Evolutionary conservation across 1,140 invertebrate genomes (phyloP), one percentile per base, ranked within the genome.

Genomic region (Copidosoma floridanum): DNA sequence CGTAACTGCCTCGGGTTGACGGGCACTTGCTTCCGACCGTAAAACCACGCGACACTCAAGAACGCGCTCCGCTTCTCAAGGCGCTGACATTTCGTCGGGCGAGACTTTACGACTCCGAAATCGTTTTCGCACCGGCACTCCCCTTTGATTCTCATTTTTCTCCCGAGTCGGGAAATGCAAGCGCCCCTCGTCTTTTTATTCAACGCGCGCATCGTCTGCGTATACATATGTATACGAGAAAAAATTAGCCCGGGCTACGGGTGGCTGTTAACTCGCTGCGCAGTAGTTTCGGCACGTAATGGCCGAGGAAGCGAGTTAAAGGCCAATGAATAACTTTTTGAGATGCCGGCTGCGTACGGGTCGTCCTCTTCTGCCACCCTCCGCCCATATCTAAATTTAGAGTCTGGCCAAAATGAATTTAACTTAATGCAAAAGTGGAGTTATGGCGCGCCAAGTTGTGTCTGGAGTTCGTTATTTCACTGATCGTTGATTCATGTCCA

Each of bases 1-100:
- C 67, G 56, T 64, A 61, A 61, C 47, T 50, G 26, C 52, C n/a
- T 43, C 41, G 43, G 44, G 50, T 70, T 68, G 65, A 64, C 51
- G 50, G 37, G 52, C 55, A 44, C 61, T 70, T 70, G 61, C 65
- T 57, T 65, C 46, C 37, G 38, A 12, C 48, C 54, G 47, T 70
- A 68, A 70, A 70, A 35, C 35, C 21, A 3, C 18, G 50, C 29
- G n/a, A n/a, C n/a, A n/a, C n/a, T n/a, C n/a, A n/a, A n/a, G n/a
- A n/a, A n/a, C n/a, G n/a, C n/a, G n/a, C n/a, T n/a, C n/a, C n/a
- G n/a, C n/a, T n/a, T n/a, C n/a, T n/a, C 50, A 40, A 8, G 21
- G 8, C 41, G 41, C 41, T 21, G 8, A 21, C 16, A 43, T 21
- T 21, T 21, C 2, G 12, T 2, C 26, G 16, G n/a, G 43, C 20